A percentile compares a stretch with the other conserved stretches of the same genome.
phyloP scores from a whole-genome alignment of 1,140 invertebrate species.

The Stratiolaelaps scimitus region DNA sequence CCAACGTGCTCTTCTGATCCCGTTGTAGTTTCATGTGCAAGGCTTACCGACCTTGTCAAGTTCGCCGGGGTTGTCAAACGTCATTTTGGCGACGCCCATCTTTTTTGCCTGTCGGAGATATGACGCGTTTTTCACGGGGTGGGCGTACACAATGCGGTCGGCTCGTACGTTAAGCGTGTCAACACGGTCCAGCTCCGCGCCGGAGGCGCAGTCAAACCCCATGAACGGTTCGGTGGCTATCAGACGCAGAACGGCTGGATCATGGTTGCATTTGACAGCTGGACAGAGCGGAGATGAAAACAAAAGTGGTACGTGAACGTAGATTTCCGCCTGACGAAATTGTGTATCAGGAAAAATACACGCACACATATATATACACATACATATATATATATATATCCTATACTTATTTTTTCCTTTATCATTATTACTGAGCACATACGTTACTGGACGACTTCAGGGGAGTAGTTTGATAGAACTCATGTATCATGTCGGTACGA shows the following conservation, averaged over 20 bases:
- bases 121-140: not conserved
- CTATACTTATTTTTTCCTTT: not conserved
- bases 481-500: too few species aligned
- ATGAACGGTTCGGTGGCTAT: not conserved
- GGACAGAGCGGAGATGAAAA: not conserved
- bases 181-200: not conserved
- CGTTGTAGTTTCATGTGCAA: too few species aligned
- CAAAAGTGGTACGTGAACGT: not conserved
- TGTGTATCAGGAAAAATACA: not conserved
- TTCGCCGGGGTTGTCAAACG: not conserved
- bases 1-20: too few species aligned
- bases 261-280: not conserved
- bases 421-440: not conserved
- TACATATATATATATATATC: not conserved
- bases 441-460: not conserved
- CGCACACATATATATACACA: not conserved
- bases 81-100: not conserved
- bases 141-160: not conserved
- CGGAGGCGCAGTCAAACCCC: not conserved
- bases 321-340: not conserved
- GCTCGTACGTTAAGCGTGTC: not conserved
- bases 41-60: slow-evolving; percentile 11
- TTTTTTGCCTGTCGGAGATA: slow-evolving; percentile 1
- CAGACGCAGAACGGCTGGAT: not conserved
- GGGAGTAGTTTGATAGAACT: too few species aligned